Evolutionary conservation across 2,888 invertebrate genomes (phyloP).

Genomic region (Epicampocera succincta): DNA sequence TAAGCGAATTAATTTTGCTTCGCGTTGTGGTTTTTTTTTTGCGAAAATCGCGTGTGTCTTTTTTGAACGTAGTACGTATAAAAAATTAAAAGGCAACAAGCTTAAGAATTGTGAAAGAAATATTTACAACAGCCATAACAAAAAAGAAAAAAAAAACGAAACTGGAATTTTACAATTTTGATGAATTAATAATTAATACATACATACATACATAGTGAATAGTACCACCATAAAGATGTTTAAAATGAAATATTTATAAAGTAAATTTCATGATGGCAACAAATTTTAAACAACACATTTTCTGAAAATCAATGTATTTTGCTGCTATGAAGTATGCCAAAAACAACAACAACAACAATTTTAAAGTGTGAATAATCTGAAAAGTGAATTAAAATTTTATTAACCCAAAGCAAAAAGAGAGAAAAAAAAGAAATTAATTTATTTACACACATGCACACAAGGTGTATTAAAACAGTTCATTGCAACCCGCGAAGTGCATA

Average conservation of each 20-base stretch:
- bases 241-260: constrained; percentile 4
- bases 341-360: background rate
- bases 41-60: constrained; percentile 65
- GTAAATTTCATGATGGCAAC: constrained; percentile 5
- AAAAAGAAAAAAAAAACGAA: constrained; percentile 34
- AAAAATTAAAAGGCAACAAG: constrained; percentile 40
- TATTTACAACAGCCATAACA: constrained; percentile 4
- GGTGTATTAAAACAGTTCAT: constrained; percentile 25
- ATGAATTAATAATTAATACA: constrained; percentile 51
- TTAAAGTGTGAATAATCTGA: constrained; percentile 20
- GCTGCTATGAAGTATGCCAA: background rate
- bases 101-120: constrained; percentile 63
- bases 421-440: background rate
- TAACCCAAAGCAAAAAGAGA: constrained; percentile 8
- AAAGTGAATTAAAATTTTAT: constrained; percentile 12
- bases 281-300: background rate
- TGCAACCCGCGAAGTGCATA: background rate
- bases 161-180: constrained; percentile 7
- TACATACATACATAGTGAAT: constrained; percentile 26
- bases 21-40: background rate
- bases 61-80: background rate
- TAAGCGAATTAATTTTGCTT: constrained; percentile 24
- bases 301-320: background rate
- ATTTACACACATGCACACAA: too few relatives aligned
- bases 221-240: constrained; percentile 28